Percentiles rank a stretch among this genome's conserved stretches.
phyloP scores from a whole-genome alignment of 2,797 vertebrate species.

The Anniella stebbinsi region DNA sequence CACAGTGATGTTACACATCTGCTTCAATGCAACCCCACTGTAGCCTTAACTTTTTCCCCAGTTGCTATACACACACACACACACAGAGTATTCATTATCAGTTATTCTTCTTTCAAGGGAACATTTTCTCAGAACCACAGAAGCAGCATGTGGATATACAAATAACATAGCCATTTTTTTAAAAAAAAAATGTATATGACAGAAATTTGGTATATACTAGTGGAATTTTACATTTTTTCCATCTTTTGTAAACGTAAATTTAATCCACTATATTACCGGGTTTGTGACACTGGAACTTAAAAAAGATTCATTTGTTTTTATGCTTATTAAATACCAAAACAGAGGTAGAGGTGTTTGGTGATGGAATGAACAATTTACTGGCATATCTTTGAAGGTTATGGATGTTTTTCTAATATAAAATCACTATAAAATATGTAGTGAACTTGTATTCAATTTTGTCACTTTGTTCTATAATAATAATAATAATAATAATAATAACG shows the following conservation, averaged over 20 bases:
- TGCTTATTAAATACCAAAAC: neutral
- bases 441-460: neutral
- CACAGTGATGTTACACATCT: neutral
- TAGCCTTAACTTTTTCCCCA: neutral
- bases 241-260: rapidly evolving
- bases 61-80: neutral
- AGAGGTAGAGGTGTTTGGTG: neutral
- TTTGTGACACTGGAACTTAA: rapidly evolving
- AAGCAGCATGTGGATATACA: rapidly evolving
- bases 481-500: no score
- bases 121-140: neutral
- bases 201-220: neutral
- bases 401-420: neutral
- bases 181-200: neutral
- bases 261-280: rapidly evolving
- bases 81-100: rapidly evolving
- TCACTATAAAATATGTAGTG: rapidly evolving
- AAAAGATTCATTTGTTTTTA: neutral
- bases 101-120: neutral
- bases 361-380: neutral
- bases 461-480: neutral
- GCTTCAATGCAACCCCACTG: neutral
- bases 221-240: neutral
- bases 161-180: neutral
- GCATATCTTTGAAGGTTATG: rapidly evolving